phyloP scores from a whole-genome alignment of 2,113 vertebrate genomes.

The Pelmatolapia mariae region DNA sequence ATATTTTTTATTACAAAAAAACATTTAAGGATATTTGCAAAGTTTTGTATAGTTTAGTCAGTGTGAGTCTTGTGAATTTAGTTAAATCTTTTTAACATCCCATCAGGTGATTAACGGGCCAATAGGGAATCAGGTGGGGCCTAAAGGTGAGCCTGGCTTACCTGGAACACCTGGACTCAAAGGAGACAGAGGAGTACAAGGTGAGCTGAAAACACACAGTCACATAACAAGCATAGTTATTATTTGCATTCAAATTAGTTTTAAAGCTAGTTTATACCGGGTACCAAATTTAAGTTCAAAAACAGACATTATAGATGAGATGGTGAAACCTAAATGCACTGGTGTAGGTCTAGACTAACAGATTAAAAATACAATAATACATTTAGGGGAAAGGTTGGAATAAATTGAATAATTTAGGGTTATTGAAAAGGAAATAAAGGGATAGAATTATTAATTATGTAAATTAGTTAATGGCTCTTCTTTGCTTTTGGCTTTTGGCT shows the following conservation, averaged over 20 bases:
- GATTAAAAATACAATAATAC: not conserved
- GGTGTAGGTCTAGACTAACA: not conserved
- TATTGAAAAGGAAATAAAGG: not conserved
- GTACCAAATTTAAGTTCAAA: not conserved
- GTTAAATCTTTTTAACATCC: not conserved
- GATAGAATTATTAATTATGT: not conserved
- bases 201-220: conserved; percentile 41
- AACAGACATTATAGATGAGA: not conserved
- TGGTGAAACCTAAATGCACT: not conserved
- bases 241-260: not conserved
- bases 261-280: not conserved
- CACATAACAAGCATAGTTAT: not conserved
- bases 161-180: conserved; percentile 84
- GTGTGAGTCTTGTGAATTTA: not conserved
- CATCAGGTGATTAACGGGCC: conserved; percentile 19
- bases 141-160: conserved; percentile 86
- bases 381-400: not conserved
- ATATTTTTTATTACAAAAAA: not conserved
- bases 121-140: conserved; percentile 55
- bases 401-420: not conserved
- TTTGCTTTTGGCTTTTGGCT: not conserved
- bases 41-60: not conserved
- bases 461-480: not conserved
- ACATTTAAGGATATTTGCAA: not conserved
- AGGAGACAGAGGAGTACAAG: conserved; percentile 83